phyloP scores from a whole-genome alignment of 2,797 vertebrate genomes.

The Novumbra hubbsi region DNA sequence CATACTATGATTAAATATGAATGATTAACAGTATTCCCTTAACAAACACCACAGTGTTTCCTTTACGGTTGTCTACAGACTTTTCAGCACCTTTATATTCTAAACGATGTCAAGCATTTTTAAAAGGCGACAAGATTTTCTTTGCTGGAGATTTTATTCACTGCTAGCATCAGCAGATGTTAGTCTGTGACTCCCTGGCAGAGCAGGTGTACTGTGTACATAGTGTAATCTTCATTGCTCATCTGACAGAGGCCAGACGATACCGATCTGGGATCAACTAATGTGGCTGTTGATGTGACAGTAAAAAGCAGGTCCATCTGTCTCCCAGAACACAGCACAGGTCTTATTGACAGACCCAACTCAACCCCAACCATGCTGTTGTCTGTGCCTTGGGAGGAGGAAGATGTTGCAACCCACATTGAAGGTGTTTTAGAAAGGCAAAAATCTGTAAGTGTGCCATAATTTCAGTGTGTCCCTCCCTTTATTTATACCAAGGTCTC shows the following conservation, averaged over 20 bases:
- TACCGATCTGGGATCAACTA: constrained; percentile 14
- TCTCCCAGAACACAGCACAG: constrained; percentile 24
- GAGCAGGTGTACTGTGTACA: neutral
- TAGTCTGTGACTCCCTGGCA: neutral
- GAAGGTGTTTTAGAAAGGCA: neutral
- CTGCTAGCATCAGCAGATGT: neutral
- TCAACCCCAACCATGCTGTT: constrained; percentile 9
- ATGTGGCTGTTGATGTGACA: constrained; percentile 27
- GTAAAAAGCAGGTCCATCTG: constrained; percentile 21
- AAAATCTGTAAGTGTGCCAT: neutral
- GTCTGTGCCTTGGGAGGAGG: neutral
- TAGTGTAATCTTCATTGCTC: neutral
- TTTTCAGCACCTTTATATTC: neutral
- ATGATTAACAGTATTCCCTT: constrained; percentile 1
- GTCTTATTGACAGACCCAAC: constrained; percentile 20
- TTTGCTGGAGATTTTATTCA: neutral
- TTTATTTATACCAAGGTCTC: neutral
- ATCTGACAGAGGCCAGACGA: constrained; percentile 16
- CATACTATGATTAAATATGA: constrained; percentile 44
- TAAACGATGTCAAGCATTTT: neutral
- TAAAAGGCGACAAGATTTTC: neutral
- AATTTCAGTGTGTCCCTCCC: neutral
- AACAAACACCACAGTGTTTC: neutral
- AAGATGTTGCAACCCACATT: neutral
- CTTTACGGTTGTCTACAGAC: neutral